Base-by-base conservation (phyloP, 2,888 invertebrate species). In the Erebia palarica region DNA sequence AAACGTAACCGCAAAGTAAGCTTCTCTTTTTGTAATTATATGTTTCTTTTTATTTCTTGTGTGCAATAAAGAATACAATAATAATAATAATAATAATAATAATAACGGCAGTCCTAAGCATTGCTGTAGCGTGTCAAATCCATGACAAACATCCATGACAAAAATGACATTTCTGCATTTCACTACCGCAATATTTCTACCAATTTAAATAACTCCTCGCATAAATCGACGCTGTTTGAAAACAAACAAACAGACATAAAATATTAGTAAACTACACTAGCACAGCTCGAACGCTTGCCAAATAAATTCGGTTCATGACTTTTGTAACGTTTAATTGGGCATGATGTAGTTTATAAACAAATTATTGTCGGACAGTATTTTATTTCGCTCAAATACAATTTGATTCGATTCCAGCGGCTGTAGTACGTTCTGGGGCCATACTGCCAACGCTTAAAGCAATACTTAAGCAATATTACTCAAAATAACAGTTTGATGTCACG, bases 161-260 rank as follows among this genome's bases (percentile, higher is more conserved):
- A 47, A 63, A 47, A 44, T 10, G 13, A 49, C 21, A 49, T 61
- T 61, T 16, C 13, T 3, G 14, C 10, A 21, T 13, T n/a, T 63
- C 63, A 21, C 49, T 36, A 36, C 53, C 1, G n/a, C 36, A n/a
- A 51, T 49, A 65, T 44, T 44, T 57, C 65, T 3, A 16, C 13
- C 55, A 57, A 47, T 44, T 42, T 47, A 18, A 65, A 55, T 42
- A 42, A 57, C 36, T 57, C 57, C 49, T 16, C 57, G 18, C 70
- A 73, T 71, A 73, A 71, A 73, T 73, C 73, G 68, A 68, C 64
- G 65, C 53, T 36, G 65, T 14, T 16, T 55, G 16, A 64, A 57
- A 57, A 65, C 65, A 27, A 73, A 69, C 65, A 71, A 71, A 71
- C 65, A 73, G 49, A 27, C 7, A 53, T 58, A 61, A 71, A 60